Evolutionary conservation across 2,797 vertebrate species (phyloP).

Genomic region (Masticophis lateralis): DNA sequence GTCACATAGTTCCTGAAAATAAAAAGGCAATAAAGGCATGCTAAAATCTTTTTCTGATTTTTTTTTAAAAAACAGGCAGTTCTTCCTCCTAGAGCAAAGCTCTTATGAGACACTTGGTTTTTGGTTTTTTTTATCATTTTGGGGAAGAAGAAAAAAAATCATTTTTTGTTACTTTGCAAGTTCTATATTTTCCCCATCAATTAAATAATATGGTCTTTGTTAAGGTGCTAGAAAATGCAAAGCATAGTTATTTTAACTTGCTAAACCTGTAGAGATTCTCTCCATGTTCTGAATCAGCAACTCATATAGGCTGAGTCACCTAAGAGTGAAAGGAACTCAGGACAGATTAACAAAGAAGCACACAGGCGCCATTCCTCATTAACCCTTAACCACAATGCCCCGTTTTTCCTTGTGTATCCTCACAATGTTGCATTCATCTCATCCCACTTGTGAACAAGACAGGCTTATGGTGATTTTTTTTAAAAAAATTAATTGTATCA

Average conservation of each 20-base stretch:
- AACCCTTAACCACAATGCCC: neutral
- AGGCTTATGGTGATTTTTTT: neutral
- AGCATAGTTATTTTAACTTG: neutral
- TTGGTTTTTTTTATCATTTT: conserved; percentile 21
- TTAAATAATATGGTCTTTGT: neutral
- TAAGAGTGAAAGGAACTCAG: conserved; percentile 26
- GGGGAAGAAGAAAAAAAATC: conserved; percentile 21
- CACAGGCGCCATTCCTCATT: neutral
- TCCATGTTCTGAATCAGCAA: conserved; percentile 53
- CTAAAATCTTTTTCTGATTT: conserved; percentile 58
- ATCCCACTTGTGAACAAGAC: neutral
- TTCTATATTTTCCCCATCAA: conserved; percentile 38
- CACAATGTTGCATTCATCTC: neutral
- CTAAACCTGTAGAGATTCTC: conserved; percentile 52
- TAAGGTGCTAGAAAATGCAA: conserved; percentile 42
- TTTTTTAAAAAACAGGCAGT: neutral
- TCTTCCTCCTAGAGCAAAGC: conserved; percentile 49
- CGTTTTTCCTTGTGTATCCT: neutral
- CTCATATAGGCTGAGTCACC: conserved; percentile 29
- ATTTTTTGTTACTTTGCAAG: neutral
- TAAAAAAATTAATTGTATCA: neutral
- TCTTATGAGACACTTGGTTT: conserved; percentile 57
- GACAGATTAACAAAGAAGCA: neutral
- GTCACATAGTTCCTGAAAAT: conserved; percentile 64
- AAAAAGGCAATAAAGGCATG: conserved; percentile 53